Percentiles rank a stretch among this genome's conserved stretches.
phyloP scores from a whole-genome alignment of 2,797 vertebrate species.

The Labroides dimidiatus region DNA sequence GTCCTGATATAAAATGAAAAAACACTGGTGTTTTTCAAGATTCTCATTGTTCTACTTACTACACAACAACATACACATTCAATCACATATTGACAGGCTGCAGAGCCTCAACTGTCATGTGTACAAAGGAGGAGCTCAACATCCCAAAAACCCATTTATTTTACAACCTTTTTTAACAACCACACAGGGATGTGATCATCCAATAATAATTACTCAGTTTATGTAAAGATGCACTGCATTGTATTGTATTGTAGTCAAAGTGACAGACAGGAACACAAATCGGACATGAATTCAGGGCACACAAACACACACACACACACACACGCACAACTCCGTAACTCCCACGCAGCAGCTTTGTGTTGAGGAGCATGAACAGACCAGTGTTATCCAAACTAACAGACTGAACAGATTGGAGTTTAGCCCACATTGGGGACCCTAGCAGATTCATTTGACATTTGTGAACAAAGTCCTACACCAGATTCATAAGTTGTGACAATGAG shows the following conservation, averaged over 20 bases:
- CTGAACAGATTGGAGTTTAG: constrained; percentile 36
- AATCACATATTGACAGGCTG: neutral
- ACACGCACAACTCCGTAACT: constrained; percentile 41
- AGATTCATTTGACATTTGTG: constrained; percentile 5
- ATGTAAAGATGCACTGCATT: constrained; percentile 28
- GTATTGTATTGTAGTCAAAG: constrained; percentile 46
- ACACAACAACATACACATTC: neutral
- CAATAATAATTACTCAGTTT: constrained; percentile 51
- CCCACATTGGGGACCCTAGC: constrained; percentile 17
- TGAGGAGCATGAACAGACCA: constrained; percentile 49
- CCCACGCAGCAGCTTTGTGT: constrained; percentile 68
- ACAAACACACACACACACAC: neutral
- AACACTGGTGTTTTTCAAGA: constrained; percentile 32
- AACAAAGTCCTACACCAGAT: constrained; percentile 23
- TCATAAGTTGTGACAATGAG: constrained; percentile 20
- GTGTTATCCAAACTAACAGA: constrained; percentile 55
- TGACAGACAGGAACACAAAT: constrained; percentile 45
- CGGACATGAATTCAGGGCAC: constrained; percentile 39
- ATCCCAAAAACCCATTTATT: constrained; percentile 59
- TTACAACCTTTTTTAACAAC: constrained; percentile 60
- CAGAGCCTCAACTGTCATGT: constrained; percentile 17
- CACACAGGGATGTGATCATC: constrained; percentile 24
- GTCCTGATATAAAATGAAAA: constrained; percentile 17
- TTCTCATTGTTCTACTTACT: neutral
- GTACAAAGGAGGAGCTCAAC: constrained; percentile 25